Base-by-base conservation (phyloP, 2,888 invertebrate genomes). In the Gasteruption jaculator region DNA sequence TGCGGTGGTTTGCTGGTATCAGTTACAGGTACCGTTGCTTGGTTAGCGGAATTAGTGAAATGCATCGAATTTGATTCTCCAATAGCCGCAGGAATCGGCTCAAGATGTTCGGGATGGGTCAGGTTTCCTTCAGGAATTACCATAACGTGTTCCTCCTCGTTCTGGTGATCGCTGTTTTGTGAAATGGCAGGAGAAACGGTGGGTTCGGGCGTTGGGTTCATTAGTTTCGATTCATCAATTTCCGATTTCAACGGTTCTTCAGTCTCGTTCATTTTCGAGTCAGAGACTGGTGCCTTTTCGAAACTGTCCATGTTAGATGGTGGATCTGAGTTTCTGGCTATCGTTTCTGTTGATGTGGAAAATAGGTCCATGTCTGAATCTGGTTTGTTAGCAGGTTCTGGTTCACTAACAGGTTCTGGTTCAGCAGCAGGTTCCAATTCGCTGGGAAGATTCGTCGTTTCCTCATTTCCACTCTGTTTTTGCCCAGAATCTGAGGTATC, bases 101-200 rank as follows among this genome's bases (percentile, higher is more conserved):
- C n/a, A n/a, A n/a, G n/a, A n/a, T n/a, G n/a, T n/a, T n/a, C n/a
- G n/a, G n/a, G n/a, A n/a, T n/a, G n/a, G n/a, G n/a, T n/a, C n/a
- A n/a, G n/a, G n/a, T n/a, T n/a, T n/a, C n/a, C n/a, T n/a, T 48
- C 50, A 14, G 51, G 44, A 45, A 52, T 57, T 25, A 46, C 4
- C 58, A 58, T 61, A 2, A 59, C 49, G 16, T 55, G 46, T 16
- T 59, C 56, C 5, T 51, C 52, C 7, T 47, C 38, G n/a, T n/a
- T n/a, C n/a, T n/a, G n/a, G n/a, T n/a, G n/a, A n/a, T n/a, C n/a
- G n/a, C n/a, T n/a, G n/a, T n/a, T n/a, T 15, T 36, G 14, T 24
- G 20, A 14, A 5, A 14, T 21, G 5, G 8, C 20, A 10, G 43
- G 14, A 3, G 29, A 1, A 2, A 25, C 16, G 7, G 38, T 38